Conservation (phyloP, 1,140 invertebrate species). For the Zophobas atratus region DNA sequence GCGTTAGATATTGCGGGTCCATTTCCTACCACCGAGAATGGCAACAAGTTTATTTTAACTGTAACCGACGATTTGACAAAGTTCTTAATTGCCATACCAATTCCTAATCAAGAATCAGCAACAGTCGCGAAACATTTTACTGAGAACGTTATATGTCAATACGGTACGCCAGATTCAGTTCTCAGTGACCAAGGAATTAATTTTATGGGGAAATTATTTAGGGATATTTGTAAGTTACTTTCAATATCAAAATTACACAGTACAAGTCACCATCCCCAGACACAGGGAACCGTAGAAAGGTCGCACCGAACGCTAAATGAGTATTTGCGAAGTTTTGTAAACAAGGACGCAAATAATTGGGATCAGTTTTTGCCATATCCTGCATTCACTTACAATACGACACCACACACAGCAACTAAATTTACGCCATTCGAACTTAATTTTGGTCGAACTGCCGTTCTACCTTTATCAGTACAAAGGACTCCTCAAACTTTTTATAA, state of each 20-base stretch:
- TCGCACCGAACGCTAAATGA: constrained; percentile 56
- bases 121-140: constrained; percentile 55
- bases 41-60: constrained; percentile 62
- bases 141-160: constrained; percentile 59
- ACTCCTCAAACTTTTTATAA: constrained; percentile 48
- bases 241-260: constrained; percentile 54
- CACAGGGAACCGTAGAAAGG: constrained; percentile 60
- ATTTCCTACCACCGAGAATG: constrained; percentile 6
- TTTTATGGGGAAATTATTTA: constrained; percentile 57
- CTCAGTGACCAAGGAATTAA: constrained; percentile 62
- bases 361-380: constrained; percentile 58
- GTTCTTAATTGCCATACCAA: constrained; percentile 53
- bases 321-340: constrained; percentile 60
- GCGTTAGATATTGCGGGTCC: constrained; percentile 61
- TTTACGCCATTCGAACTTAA: constrained; percentile 62
- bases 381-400: constrained; percentile 61
- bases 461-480: constrained; percentile 51
- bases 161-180: constrained; percentile 58
- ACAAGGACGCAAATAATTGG: constrained; percentile 60
- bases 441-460: constrained; percentile 58
- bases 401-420: constrained; percentile 60
- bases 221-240: constrained; percentile 56
- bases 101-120: constrained; percentile 55
- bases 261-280: constrained; percentile 58
- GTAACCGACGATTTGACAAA: constrained; percentile 61